These are phyloP conservation scores for Hirtodrosophila cameraria DNA, from an alignment of 2,888 invertebrate genomes.

Conservation along the genomic window DNA sequence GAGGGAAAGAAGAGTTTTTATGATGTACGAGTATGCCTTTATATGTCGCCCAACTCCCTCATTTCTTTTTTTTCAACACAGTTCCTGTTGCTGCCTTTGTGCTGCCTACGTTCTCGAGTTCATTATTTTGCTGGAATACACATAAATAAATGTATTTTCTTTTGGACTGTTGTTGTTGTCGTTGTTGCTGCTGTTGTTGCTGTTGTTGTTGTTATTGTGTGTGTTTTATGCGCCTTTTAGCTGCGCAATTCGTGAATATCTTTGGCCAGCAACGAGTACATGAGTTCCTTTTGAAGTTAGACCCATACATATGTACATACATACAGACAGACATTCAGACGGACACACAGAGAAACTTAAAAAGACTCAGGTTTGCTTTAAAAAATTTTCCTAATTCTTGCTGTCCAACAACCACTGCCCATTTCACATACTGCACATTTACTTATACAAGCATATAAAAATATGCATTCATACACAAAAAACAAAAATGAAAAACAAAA, in stretches of 20 bases:
- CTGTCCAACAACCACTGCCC: conserved; percentile 36
- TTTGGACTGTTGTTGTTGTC: conserved; percentile 7
- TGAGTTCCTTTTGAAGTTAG: conserved; percentile 53
- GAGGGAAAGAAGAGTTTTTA: no score
- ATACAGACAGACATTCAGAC: not conserved
- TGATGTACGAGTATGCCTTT: no score
- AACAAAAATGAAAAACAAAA: no score
- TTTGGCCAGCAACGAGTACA: conserved; percentile 39
- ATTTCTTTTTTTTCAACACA: not conserved
- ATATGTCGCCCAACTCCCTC: no score
- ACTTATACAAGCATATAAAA: not conserved
- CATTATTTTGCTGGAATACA: conserved; percentile 46
- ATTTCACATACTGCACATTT: conserved; percentile 26
- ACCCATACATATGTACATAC: conserved; percentile 12
- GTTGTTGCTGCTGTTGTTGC: conserved; percentile 12
- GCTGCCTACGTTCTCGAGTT: conserved; percentile 26
- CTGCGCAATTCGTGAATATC: conserved; percentile 44
- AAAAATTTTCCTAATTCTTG: conserved; percentile 40
- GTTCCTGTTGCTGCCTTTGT: conserved; percentile 4
- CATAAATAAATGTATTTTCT: conserved; percentile 48
- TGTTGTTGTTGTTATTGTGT: no score
- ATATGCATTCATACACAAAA: no score
- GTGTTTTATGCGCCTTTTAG: conserved; percentile 42
- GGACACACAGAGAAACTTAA: not conserved
- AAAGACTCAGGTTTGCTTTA: conserved; percentile 25